Conservation (phyloP, 2,113 vertebrate species). For the Alosa alosa region DNA sequence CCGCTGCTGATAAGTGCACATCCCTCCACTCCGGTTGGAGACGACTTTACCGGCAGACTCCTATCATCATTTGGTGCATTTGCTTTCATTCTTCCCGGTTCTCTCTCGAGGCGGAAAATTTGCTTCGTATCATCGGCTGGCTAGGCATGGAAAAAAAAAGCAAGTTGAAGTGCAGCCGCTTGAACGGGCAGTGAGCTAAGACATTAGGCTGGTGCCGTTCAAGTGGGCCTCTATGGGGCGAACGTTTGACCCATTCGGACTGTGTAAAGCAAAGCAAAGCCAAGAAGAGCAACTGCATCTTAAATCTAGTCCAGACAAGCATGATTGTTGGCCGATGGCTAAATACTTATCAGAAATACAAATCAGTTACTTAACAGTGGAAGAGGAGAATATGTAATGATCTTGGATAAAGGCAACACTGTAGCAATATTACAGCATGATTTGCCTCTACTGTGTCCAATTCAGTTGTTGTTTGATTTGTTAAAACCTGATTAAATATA, state of each 20-base stretch:
- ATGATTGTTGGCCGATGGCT: neutral
- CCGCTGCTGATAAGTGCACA: neutral
- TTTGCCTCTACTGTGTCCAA: too few species aligned
- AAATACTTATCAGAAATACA: neutral
- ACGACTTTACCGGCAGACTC: neutral
- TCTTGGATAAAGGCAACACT: neutral
- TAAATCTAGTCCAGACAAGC: neutral
- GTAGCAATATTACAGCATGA: neutral
- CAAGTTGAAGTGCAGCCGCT: constrained; percentile 5
- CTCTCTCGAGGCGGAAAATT: constrained; percentile 13
- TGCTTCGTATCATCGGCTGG: neutral
- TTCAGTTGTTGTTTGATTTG: neutral
- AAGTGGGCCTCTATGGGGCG: neutral
- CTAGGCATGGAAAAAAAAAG: neutral
- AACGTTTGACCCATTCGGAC: neutral
- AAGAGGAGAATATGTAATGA: neutral
- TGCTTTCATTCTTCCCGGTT: neutral
- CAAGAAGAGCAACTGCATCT: neutral
- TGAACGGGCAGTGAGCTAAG: neutral
- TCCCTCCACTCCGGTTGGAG: neutral
- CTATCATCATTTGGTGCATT: neutral
- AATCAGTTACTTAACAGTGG: neutral
- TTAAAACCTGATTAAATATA: neutral
- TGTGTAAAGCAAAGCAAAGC: neutral
- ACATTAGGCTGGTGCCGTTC: constrained; percentile 1